A percentile compares a stretch with the other conserved stretches of the same genome.
phyloP scores from a whole-genome alignment of 1,140 invertebrate genomes.

The Drosophila pseudoobscura region DNA sequence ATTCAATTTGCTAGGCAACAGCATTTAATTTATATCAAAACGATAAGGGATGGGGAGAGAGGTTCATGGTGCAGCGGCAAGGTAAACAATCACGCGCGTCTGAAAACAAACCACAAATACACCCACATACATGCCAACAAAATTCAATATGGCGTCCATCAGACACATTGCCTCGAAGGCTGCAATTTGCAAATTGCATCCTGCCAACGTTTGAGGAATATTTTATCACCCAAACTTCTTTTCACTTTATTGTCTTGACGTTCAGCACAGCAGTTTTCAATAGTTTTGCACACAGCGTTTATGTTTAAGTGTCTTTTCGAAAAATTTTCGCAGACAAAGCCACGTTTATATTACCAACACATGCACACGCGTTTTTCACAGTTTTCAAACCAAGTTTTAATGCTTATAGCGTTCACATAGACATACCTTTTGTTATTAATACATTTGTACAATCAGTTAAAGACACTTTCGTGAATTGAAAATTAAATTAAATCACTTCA shows the following conservation, averaged over 20 bases:
- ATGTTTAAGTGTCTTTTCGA: neutral
- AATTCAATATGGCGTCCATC: slow-evolving; percentile 69
- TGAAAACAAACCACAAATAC: slow-evolving; percentile 21
- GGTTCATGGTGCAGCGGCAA: neutral
- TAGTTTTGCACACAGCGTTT: neutral
- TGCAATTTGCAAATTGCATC: slow-evolving; percentile 17
- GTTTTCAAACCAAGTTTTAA: slow-evolving; percentile 6
- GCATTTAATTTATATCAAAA: slow-evolving; percentile 1
- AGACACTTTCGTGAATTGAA: slow-evolving; percentile 53
- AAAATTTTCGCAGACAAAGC: slow-evolving; percentile 29
- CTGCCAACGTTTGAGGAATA: neutral
- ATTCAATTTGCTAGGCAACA: neutral
- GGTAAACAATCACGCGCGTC: slow-evolving; percentile 56
- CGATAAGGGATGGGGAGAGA: neutral
- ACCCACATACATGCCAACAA: slow-evolving; percentile 19
- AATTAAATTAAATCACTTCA: slow-evolving; percentile 53
- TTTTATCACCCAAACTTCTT: neutral
- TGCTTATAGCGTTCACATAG: neutral
- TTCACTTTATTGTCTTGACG: neutral
- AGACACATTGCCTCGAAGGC: slow-evolving; percentile 40
- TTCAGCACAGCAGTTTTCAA: neutral
- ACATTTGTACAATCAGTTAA: slow-evolving; percentile 69
- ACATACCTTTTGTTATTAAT: slow-evolving; percentile 72
- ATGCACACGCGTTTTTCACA: slow-evolving; percentile 33
- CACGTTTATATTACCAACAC: slow-evolving; percentile 60